Base-by-base conservation (phyloP, 2,888 invertebrate genomes). In the Penaeus monodon region DNA sequence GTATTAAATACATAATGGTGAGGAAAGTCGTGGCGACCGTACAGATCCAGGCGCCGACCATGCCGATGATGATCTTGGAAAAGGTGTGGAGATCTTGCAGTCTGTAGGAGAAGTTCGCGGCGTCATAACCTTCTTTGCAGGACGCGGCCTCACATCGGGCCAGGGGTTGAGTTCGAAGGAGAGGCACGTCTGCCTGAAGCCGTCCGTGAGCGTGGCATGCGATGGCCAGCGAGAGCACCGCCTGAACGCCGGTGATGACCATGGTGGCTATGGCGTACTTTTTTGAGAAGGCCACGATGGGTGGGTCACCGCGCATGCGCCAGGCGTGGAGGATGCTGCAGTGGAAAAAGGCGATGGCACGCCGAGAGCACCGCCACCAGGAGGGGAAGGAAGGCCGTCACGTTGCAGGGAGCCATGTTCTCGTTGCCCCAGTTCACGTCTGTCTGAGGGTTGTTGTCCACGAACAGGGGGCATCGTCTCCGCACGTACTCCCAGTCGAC, bases 321-420 rank as follows among this genome's bases (percentile, higher is more conserved):
- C 85, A 88, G 44, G 73, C 57, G 29, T 81, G 73, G 8, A 88
- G 78, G 17, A 85, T 68, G n/a, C 88, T 78, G 29, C 63, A 49
- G 38, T 88, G 88, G 38, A 82, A 27, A n/a, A 73, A 68, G n/a
- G 77, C 33, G 14, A 88, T n/a, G 44, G 22, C 70, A 57, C 14
- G 78, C 29, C 12, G 88, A 68, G 6, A 88, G 64, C 10, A 33
- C 70, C 66, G 82, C 68, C 63, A 85, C 70, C 10, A 88, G 33
- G 49, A 88, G 38, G 2, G 88, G 88, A 6, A 88, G 49, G 38
- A 77, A 88, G 12, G 88, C 81, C 14, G 88, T 27, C 20, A 73
- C 24, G 20, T 88, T 81, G n/a, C 88, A 88, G 17, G 82, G 38
- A 4, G 81, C 44, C 66, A 82, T 57, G 57, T 84, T 80, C 24